Base-by-base conservation (phyloP, 1,140 invertebrate species). In the Pseudobourletiella spinata region DNA sequence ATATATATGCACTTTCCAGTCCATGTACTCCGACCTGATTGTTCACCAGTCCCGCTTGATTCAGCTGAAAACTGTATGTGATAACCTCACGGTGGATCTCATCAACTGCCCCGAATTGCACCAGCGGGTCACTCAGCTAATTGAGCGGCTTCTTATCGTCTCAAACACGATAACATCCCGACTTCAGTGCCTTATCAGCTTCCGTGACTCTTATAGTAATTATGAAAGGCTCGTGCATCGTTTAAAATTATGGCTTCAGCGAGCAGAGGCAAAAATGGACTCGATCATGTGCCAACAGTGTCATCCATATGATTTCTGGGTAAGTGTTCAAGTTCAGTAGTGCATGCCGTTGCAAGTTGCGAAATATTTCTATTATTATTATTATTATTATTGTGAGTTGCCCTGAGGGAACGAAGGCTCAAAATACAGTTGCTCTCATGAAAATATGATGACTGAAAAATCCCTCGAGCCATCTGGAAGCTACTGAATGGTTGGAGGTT, bases 231-330 rank as follows among this genome's bases (percentile, higher is more conserved):
- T 86, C 16, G 81, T 82, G n/a, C 82, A 86, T 61, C 82, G 83
- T 71, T 77, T 89, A 32, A 85, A 88, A 72, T 75, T 76, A 18
- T 91, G 88, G 83, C 82, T 90, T 71, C 82, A 80, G 32, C 76
- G 78, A 28, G 84, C 85, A 1, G 85, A 87, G 70, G 79, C 79
- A 65, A 83, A 86, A 72, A 70, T 86, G 24, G 72, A 72, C 24
- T 71, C 76, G 24, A 76, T 81, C 79, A 43, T 76, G 16, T 48
- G 46, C 18, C 52, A 6, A n/a, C 79, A 24, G 75, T 79, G 30
- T 80, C 81, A 42, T 81, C 81, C 18, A 74, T 80, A 86, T 66
- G 81, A 86, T 67, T 90, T 89, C 74, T 91, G 88, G 88, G 82
- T 83, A 75, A 73, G 72, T 8, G 2, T 44, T 35, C 30, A 3